Evolutionary conservation across 1,140 invertebrate species (phyloP).

Genomic region (Gryllus bimaculatus): DNA sequence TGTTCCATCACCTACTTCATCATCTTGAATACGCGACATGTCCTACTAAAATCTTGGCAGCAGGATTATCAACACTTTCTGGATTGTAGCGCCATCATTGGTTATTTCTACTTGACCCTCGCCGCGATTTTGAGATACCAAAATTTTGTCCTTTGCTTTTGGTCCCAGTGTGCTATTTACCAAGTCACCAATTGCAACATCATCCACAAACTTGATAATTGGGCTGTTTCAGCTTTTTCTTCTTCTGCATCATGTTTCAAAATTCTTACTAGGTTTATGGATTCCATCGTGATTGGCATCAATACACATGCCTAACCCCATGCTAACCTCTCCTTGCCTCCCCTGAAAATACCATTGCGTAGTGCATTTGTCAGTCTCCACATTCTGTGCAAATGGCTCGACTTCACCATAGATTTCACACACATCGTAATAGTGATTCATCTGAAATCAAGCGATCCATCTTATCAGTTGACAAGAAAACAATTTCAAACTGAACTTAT

Average conservation of each 20-base stretch:
- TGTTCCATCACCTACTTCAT: constrained; percentile 99
- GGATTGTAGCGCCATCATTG: constrained; percentile 98
- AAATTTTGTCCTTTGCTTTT: constrained; percentile 99
- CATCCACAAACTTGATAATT: constrained; percentile 96
- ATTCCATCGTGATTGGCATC: too few relatives aligned
- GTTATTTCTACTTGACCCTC: constrained; percentile 87
- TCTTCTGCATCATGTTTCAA: constrained; percentile 93
- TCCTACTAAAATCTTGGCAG: constrained; percentile 97
- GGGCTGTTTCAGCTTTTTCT: constrained; percentile 92
- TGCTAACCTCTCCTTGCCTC: too few relatives aligned
- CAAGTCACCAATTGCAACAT: constrained; percentile 96
- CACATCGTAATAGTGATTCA: too few relatives aligned
- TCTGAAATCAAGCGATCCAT: too few relatives aligned
- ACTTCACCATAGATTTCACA: too few relatives aligned
- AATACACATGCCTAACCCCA: too few relatives aligned
- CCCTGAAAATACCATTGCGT: too few relatives aligned
- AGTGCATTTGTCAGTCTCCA: too few relatives aligned
- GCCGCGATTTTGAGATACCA: constrained; percentile 74
- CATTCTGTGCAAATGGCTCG: too few relatives aligned
- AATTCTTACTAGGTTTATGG: constrained; percentile 87
- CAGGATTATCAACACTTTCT: constrained; percentile 98
- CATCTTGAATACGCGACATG: constrained; percentile 97
- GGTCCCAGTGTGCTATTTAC: constrained; percentile 97
- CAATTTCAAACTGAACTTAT: too few relatives aligned
- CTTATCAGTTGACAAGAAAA: too few relatives aligned